Base-by-base conservation (phyloP, 2,888 invertebrate species). In the Epinotia ramella region DNA sequence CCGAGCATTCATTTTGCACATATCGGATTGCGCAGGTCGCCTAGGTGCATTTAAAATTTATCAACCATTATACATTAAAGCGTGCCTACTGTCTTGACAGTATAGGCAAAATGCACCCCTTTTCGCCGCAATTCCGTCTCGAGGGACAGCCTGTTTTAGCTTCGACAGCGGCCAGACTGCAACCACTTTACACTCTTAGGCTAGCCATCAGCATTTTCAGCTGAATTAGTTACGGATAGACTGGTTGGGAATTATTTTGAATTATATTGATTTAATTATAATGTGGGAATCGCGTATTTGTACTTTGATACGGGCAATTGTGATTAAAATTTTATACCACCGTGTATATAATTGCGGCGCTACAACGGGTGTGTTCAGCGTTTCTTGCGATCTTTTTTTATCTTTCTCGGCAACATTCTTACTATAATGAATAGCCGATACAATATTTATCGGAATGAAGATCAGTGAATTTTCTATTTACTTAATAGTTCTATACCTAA, bases 161-260 rank as follows among this genome's bases (percentile, higher is more conserved):
- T 53, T 65, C 70, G 75, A 75, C 75, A 71, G 75, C 73, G 33
- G 33, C 73, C 75, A 75, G 75, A 75, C 75, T 60, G 46, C 16
- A 33, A 60, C 65, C 75, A 75, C 75, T 75, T 75, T 75, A 66
- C 53, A 75, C 65, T 75, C 75, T 75, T 75, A 65, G 63, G 49
- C 40, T 33, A 40, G 70, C 53, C 46, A 33, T 66, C 66, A 71
- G 53, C 70, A 66, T 75, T 75, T 75, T 75, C 75, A 53, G 4
- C 53, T 71, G 65, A 75, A 75, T 71, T 66, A 65, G 33, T 75
- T 60, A 66, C 69, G 59, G 24, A 69, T 28, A 11, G n/a, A 44
- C 57, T 20, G 40, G 40, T 9, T 40, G 40, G 9, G 33, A 40
- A 59, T 40, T 40, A 13, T 16, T 28, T 59, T 53, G 53, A 53